Base-by-base conservation (phyloP, 64 coral and sea anemone species). In the Cladopsammia gracilis region DNA sequence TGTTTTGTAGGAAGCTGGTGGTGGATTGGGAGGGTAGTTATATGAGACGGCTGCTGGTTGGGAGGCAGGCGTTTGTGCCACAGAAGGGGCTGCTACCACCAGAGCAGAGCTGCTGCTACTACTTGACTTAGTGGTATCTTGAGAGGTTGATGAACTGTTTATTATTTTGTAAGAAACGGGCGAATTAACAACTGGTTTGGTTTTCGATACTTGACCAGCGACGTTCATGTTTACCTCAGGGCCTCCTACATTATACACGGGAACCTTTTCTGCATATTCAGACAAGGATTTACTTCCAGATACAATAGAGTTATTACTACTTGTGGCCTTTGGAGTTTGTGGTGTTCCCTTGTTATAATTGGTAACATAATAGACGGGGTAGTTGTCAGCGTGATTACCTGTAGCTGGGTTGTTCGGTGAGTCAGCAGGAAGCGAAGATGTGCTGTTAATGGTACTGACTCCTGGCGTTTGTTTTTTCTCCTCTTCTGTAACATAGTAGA, bases 131-230 rank as follows among this genome's bases (percentile, higher is more conserved):
- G 54, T 60, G 23, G 9, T 22, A 57, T 16, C 54, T 45, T 61
- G 57, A 83, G 61, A 44, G 5, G 26, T 24, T 7, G 79, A 83
- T 23, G 59, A 18, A 22, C 18, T 65, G 61, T 64, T 83, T 15
- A 84, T 84, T 52, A 84, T 68, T 67, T 68, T n/a, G 45, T 84
- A 84, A 44, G 80, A 49, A 67, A 84, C 43, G 20, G 80, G 80
- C 2, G 80, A 84, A 25, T 84, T 24, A 13, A 34, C 22, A 45
- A 68, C 45, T 16, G 15, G 43, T 48, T 25, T 66, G 44, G 42
- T 83, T 12, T 49, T 67, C 5, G 80, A 84, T 66, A 20, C 43
- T 48, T 84, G 16, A 19, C 45, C 46, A 11, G 20, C 6, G 42
- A 5, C 20, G 1, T 20, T n/a, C 42, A 20, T 6, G 4, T 14